phyloP scores from a whole-genome alignment of 2,888 invertebrate species.

The Hemaris fuciformis region DNA sequence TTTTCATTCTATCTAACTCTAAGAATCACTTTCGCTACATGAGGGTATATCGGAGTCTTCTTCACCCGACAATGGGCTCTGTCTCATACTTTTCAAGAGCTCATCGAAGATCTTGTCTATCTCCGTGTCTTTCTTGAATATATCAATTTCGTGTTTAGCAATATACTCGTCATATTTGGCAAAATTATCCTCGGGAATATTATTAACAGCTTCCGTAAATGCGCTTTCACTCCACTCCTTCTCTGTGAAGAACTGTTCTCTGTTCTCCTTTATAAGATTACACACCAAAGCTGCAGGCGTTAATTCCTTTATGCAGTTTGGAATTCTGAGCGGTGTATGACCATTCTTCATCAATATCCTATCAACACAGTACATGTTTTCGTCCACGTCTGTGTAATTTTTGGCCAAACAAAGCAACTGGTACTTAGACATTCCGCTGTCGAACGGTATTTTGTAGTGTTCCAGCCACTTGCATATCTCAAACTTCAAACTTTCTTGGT shows the following conservation, averaged over 20 bases:
- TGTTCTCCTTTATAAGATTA: neutral
- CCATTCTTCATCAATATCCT: slow-evolving; percentile 26
- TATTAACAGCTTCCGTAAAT: neutral
- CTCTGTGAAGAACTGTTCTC: neutral
- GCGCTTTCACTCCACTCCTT: neutral
- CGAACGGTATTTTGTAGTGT: slow-evolving; percentile 29
- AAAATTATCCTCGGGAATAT: neutral
- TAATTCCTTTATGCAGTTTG: slow-evolving; percentile 28
- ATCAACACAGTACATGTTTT: slow-evolving; percentile 25
- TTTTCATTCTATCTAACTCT: neutral
- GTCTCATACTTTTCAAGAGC: slow-evolving; percentile 15
- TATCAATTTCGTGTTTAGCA: slow-evolving; percentile 15
- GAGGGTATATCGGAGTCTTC: slow-evolving; percentile 28
- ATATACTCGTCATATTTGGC: slow-evolving; percentile 3
- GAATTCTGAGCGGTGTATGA: slow-evolving; percentile 35
- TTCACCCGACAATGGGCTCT: neutral
- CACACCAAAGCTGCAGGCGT: slow-evolving; percentile 21
- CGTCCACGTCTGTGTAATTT: slow-evolving; percentile 29
- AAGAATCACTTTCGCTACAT: slow-evolving; percentile 26
- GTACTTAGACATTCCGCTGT: slow-evolving; percentile 29
- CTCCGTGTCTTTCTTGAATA: slow-evolving; percentile 23
- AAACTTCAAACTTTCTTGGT: slow-evolving; percentile 21
- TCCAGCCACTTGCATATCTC: slow-evolving; percentile 41
- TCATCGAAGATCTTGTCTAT: slow-evolving; percentile 31
- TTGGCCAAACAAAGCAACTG: slow-evolving; percentile 39